These are phyloP conservation scores for Agelaius phoeniceus DNA, from an alignment of 2,113 vertebrate genomes.

Conservation along the genomic window DNA sequence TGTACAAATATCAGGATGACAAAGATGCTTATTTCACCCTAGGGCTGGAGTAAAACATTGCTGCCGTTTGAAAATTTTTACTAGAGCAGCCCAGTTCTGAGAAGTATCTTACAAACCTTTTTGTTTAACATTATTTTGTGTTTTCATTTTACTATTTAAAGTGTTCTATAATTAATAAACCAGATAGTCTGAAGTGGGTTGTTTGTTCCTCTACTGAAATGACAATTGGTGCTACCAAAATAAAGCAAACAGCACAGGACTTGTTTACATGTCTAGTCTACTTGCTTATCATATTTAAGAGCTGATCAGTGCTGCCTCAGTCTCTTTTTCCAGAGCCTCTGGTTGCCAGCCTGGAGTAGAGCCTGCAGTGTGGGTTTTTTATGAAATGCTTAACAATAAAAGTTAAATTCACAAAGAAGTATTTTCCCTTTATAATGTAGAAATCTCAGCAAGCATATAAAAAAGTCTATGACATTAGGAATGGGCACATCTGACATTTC, in stretches of 20 bases:
- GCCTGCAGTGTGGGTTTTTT: not conserved
- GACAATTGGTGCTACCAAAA: constrained; percentile 9
- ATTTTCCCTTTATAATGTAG: not conserved
- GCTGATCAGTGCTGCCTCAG: not conserved
- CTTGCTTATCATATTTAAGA: constrained; percentile 23
- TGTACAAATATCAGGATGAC: not conserved
- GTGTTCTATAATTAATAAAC: not conserved
- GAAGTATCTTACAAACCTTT: not conserved
- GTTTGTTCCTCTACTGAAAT: constrained; percentile 39
- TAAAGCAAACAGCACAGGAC: constrained; percentile 13
- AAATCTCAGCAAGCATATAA: not conserved
- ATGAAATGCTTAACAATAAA: not conserved
- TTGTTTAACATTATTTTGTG: not conserved
- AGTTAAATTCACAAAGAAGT: not conserved
- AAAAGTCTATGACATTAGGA: not conserved
- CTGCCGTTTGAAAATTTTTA: not conserved
- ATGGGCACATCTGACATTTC: not conserved
- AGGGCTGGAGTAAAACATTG: not conserved
- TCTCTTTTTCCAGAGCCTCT: not conserved
- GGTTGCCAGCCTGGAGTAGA: not conserved
- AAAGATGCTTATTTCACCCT: not conserved
- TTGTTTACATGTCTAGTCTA: constrained; percentile 49
- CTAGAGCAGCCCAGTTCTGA: not conserved
- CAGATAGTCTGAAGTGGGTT: not conserved
- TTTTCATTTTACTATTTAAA: not conserved